These are phyloP conservation scores for Paramacrobiotus metropolitanus DNA, from an alignment of 1,140 invertebrate genomes.

Conservation along the genomic window DNA sequence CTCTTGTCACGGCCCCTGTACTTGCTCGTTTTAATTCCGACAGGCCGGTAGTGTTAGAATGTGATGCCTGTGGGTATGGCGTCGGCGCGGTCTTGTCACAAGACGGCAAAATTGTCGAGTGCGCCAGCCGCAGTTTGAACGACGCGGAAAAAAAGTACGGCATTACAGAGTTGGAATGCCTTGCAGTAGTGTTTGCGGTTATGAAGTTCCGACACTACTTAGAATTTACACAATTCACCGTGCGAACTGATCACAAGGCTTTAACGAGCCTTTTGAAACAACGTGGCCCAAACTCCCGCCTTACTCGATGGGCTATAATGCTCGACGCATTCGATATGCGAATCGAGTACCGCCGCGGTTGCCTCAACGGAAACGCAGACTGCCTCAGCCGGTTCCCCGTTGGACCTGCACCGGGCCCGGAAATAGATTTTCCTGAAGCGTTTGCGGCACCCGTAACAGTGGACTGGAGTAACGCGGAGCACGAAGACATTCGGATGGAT, in stretches of 20 bases:
- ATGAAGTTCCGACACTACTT: neutral
- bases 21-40: neutral
- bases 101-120: neutral
- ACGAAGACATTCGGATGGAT: too few relatives aligned
- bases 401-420: too few relatives aligned
- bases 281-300: too few relatives aligned
- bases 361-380: too few relatives aligned
- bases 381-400: too few relatives aligned
- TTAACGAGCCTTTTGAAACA: conserved; percentile 26
- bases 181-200: neutral
- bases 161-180: neutral
- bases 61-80: neutral
- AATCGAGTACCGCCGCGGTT: too few relatives aligned
- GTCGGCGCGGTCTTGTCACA: neutral
- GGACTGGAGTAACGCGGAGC: too few relatives aligned
- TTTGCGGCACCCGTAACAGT: too few relatives aligned
- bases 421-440: too few relatives aligned
- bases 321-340: too few relatives aligned
- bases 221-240: neutral
- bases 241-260: conserved; percentile 16
- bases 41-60: neutral
- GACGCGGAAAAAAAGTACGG: neutral
- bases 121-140: neutral
- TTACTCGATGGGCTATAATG: too few relatives aligned
- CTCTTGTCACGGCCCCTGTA: neutral